Base-by-base conservation (phyloP, 1,140 invertebrate genomes). In the Drosophila yakuba region DNA sequence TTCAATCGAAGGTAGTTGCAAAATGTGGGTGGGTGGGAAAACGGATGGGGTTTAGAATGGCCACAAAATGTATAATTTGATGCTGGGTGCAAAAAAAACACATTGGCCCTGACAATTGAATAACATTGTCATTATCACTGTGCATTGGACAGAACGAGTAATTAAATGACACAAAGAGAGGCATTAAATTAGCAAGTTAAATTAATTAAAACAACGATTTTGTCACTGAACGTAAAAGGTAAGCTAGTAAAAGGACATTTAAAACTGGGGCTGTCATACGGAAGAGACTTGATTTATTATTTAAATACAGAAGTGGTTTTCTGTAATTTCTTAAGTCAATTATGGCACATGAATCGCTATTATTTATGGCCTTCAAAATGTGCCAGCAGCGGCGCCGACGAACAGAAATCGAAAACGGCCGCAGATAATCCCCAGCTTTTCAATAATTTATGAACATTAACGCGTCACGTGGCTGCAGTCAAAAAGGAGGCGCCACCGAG, bases 401-500 rank as follows among this genome's bases (percentile, higher is more conserved):
- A 58, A 23, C 14, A n/a, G 54, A 23, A 51, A 66, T 41, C 45
- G 36, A 64, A 64, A 66, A 28, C n/a, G 66, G 28, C 43, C 28
- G 17, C 48, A 57, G 60, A 74, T 74, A 74, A 57, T 43, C 41
- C 20, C 44, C 43, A 12, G 47, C 32, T 55, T 47, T 58, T 82
- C 50, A 79, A 88, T 88, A 82, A 88, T 79, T 83, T 80, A 85
- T 80, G 74, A 55, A 55, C 68, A 85, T 74, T 74, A 76, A 85
- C 76, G 59, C 61, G 55, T 80, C 77, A 80, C 58, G 56, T 52
- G 52, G 60, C 44, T 84, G 80, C 71, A 62, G 56, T 60, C 64
- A 41, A 69, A 56, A 56, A 55, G 28, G 7, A 45, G 32, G n/a
- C 64, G 54, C 15, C 14, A 39, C 14, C 38, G 38, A 39, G 38